Evolutionary conservation across 2,888 invertebrate genomes (phyloP).

Genomic region (Oxystoma pomonae): DNA sequence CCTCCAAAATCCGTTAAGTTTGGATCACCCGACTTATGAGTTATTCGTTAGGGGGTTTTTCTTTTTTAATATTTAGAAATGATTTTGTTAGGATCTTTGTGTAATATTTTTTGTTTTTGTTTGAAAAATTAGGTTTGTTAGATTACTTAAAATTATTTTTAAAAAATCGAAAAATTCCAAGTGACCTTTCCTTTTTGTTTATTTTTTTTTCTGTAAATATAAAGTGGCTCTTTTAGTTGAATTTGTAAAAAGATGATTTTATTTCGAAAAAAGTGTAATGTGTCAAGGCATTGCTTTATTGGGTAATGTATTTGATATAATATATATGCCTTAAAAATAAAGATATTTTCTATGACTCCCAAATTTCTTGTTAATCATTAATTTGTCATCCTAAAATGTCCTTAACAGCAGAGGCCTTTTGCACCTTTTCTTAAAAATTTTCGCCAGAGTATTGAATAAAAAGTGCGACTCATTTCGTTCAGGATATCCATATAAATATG

Average conservation of each 20-base stretch:
- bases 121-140: slow-evolving; percentile 3
- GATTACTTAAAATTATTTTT: slow-evolving; percentile 1
- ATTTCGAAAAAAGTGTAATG: slow-evolving; percentile 27
- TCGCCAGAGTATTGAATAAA: no score
- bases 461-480: no score
- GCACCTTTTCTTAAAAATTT: no score
- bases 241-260: slow-evolving; percentile 35
- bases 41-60: no score
- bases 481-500: no score
- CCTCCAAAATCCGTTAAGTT: no score
- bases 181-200: slow-evolving; percentile 26
- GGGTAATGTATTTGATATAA: slow-evolving; percentile 40
- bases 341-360: slow-evolving; percentile 42
- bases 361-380: no score
- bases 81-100: background rate
- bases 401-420: no score
- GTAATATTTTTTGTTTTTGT: background rate
- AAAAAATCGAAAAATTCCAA: slow-evolving; percentile 9
- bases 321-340: slow-evolving; percentile 44
- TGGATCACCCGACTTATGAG: no score
- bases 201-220: slow-evolving; percentile 26
- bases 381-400: no score
- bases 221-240: slow-evolving; percentile 29
- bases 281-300: slow-evolving; percentile 33
- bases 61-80: background rate